Percentiles rank a stretch among this genome's conserved stretches.
Evolutionary conservation across 2,113 vertebrate genomes (phyloP).

Genomic region (Rhizomys pruinosus): DNA sequence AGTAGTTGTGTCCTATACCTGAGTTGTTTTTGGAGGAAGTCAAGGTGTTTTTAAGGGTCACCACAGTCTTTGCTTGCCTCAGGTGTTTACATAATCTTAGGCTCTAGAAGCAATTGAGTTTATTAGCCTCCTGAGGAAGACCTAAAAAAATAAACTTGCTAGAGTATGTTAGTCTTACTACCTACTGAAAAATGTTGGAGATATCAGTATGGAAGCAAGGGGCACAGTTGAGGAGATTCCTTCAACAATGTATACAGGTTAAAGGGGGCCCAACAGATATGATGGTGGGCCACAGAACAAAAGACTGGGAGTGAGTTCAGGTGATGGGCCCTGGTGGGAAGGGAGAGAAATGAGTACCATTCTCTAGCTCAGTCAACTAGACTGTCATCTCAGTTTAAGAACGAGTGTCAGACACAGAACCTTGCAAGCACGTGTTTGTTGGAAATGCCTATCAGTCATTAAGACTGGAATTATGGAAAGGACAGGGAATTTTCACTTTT

Average conservation of each 20-base stretch:
- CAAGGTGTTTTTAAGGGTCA: neutral
- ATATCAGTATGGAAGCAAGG: neutral
- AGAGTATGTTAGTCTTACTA: neutral
- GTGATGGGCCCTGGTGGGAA: neutral
- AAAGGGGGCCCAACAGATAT: neutral
- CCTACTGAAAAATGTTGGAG: neutral
- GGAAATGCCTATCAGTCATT: neutral
- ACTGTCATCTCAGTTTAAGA: neutral
- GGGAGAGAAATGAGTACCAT: neutral
- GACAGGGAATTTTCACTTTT: neutral
- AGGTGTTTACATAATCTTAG: neutral
- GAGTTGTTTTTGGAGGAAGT: slow-evolving; percentile 10
- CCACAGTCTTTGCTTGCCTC: neutral
- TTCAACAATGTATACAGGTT: neutral
- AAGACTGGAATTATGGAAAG: neutral
- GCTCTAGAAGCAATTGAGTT: neutral
- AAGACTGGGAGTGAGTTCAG: neutral
- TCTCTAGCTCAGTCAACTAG: neutral
- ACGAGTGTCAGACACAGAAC: neutral
- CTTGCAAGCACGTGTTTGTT: neutral
- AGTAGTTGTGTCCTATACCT: neutral
- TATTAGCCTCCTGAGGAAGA: neutral
- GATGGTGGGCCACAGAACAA: neutral
- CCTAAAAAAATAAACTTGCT: neutral
- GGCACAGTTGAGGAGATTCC: neutral